A percentile compares a stretch with the other conserved stretches of the same genome.
Evolutionary conservation across 2,113 vertebrate genomes (phyloP).

Genomic region (Erythrocercus mccallii): DNA sequence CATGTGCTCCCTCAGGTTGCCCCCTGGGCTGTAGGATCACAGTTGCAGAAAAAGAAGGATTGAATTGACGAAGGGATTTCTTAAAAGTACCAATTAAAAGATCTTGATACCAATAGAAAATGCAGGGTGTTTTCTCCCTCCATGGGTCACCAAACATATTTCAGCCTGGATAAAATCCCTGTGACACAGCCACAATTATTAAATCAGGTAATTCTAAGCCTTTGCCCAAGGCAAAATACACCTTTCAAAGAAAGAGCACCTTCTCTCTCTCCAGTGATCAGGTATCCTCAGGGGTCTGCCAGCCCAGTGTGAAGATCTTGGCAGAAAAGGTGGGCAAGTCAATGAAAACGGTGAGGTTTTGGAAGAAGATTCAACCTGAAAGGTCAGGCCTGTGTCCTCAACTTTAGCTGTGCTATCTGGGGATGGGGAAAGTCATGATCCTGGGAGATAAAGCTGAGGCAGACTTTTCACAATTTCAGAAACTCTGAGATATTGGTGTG

Average conservation of each 20-base stretch:
- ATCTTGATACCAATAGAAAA: background rate
- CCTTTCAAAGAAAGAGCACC: background rate
- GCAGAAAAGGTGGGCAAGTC: background rate
- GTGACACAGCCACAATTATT: background rate
- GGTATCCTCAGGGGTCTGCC: background rate
- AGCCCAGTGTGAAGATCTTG: background rate
- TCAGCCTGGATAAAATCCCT: background rate
- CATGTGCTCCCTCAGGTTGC: background rate
- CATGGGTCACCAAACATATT: background rate
- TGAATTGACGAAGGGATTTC: background rate
- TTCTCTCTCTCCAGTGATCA: background rate
- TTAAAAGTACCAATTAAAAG: background rate
- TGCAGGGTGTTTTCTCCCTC: background rate
- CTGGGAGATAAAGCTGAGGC: background rate
- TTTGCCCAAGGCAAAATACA: background rate
- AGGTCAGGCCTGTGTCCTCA: background rate
- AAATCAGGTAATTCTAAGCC: background rate
- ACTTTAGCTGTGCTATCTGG: background rate
- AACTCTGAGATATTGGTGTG: background rate
- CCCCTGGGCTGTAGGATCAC: background rate
- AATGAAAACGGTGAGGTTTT: background rate
- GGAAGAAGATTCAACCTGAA: background rate
- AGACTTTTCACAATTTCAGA: background rate
- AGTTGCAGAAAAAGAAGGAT: accelerated
- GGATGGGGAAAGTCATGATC: background rate